phyloP scores from a whole-genome alignment of 2,888 invertebrate genomes.

The Drosophila vallismaia region DNA sequence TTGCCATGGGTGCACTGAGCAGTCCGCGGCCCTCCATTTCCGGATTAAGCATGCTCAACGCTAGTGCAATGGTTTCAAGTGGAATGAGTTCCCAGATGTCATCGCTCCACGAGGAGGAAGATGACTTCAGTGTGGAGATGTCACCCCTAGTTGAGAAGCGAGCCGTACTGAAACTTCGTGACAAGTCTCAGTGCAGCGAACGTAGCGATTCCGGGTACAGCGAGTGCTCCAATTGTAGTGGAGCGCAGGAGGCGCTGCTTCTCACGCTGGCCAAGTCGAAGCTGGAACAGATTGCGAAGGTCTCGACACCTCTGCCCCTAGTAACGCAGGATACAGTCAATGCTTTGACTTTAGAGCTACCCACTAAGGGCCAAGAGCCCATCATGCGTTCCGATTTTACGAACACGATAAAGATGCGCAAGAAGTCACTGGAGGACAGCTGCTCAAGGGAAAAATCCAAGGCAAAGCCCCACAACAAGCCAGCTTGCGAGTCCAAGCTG shows the following conservation, averaged over 20 bases:
- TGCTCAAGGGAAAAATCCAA: slow-evolving; percentile 76
- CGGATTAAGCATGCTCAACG: slow-evolving; percentile 75
- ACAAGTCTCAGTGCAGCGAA: slow-evolving; percentile 84
- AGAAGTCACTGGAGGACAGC: slow-evolving; percentile 83
- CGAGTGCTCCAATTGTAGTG: slow-evolving; percentile 85
- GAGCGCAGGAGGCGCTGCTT: slow-evolving; percentile 57
- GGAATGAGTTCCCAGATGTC: slow-evolving; percentile 83
- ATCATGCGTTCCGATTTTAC: slow-evolving; percentile 84
- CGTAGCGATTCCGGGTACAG: slow-evolving; percentile 86
- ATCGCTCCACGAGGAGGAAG: slow-evolving; percentile 85
- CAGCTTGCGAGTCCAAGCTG: slow-evolving; percentile 74
- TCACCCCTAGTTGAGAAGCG: slow-evolving; percentile 67
- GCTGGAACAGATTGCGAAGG: slow-evolving; percentile 82
- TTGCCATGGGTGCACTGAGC: slow-evolving; percentile 82
- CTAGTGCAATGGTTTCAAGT: slow-evolving; percentile 39
- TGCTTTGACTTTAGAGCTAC: slow-evolving; percentile 45
- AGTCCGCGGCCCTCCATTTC: slow-evolving; percentile 85
- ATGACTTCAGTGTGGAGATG: slow-evolving; percentile 77
- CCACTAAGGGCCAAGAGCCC: slow-evolving; percentile 60
- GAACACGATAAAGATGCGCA: slow-evolving; percentile 83
- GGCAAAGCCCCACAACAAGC: slow-evolving; percentile 65
- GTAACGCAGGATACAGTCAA: slow-evolving; percentile 5
- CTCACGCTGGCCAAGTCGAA: slow-evolving; percentile 80
- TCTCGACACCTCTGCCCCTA: slow-evolving; percentile 21
- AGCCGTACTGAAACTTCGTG: slow-evolving; percentile 66